These are phyloP conservation scores for Drosophila sturtevanti DNA, from an alignment of 1,140 invertebrate species.

Conservation along the genomic window DNA sequence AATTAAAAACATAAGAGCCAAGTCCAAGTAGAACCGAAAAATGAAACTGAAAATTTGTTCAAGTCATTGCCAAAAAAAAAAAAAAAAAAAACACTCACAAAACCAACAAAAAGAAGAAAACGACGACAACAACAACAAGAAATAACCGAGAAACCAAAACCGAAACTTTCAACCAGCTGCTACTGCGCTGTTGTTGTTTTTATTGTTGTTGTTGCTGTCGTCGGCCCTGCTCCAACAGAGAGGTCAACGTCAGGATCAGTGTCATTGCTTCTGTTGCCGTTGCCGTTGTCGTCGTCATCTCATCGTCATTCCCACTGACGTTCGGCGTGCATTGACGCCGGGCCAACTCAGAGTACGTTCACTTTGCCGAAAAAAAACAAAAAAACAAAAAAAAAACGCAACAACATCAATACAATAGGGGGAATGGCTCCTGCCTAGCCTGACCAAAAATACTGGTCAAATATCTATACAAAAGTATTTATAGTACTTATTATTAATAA, in stretches of 20 bases:
- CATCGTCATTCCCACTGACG: slow-evolving; percentile 6
- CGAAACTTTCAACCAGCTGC: slow-evolving; percentile 34
- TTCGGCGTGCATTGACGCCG: slow-evolving; percentile 48
- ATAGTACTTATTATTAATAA: slow-evolving; percentile 11
- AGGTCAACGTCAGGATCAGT: slow-evolving; percentile 67
- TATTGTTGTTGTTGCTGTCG: slow-evolving; percentile 19
- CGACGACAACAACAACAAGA: background rate
- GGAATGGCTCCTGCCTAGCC: slow-evolving; percentile 6
- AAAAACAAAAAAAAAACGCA: slow-evolving; percentile 1
- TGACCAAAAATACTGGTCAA: slow-evolving; percentile 5
- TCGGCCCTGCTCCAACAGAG: slow-evolving; percentile 41
- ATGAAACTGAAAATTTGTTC: slow-evolving; percentile 7
- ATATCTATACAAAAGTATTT: slow-evolving; percentile 18
- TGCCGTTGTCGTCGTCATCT: slow-evolving; percentile 9
- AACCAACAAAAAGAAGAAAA: slow-evolving; percentile 7
- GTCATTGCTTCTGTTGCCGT: slow-evolving; percentile 49
- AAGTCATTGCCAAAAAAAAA: slow-evolving; percentile 12
- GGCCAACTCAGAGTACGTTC: slow-evolving; percentile 38
- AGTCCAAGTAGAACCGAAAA: slow-evolving; percentile 69
- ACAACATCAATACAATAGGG: background rate
- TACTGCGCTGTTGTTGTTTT: background rate
- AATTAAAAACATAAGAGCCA: slow-evolving; percentile 73
- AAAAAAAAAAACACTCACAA: background rate
- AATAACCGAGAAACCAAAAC: slow-evolving; percentile 20
- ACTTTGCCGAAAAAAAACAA: slow-evolving; percentile 39